A percentile compares a stretch with the other conserved stretches of the same genome.
phyloP scores from a whole-genome alignment of 1,140 invertebrate genomes.

The Chionoecetes opilio region DNA sequence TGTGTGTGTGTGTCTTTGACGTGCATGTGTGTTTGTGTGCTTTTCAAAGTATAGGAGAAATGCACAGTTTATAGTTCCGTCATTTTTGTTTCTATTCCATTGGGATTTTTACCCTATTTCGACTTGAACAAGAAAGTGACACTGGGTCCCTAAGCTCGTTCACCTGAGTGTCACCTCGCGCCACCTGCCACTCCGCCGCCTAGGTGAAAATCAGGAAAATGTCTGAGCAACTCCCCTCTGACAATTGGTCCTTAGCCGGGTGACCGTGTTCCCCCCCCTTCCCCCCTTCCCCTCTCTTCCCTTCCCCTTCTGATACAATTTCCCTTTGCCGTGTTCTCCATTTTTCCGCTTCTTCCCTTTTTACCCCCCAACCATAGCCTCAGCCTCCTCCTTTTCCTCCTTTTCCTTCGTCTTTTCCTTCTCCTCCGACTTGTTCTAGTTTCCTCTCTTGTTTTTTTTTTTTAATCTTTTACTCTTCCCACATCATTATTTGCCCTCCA shows the following conservation, averaged over 20 bases:
- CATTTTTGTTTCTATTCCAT: background rate
- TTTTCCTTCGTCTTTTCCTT: background rate
- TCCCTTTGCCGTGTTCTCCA: background rate
- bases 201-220: background rate
- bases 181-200: background rate
- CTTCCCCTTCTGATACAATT: background rate
- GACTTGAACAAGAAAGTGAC: background rate
- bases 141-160: background rate
- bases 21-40: background rate
- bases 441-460: background rate
- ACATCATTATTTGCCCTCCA: background rate
- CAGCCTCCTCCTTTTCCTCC: background rate
- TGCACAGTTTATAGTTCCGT: background rate
- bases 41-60: too few species aligned
- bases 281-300: background rate
- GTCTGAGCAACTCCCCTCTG: background rate
- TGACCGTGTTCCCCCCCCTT: background rate
- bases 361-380: background rate
- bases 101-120: background rate
- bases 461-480: background rate
- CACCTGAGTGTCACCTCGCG: background rate
- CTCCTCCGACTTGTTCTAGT: background rate
- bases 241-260: background rate
- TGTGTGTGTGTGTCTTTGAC: constrained; percentile 4
- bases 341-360: background rate